A percentile compares a stretch with the other conserved stretches of the same genome.
Conservation (phyloP, 2,113 vertebrate species). For the Ammodramus savannarum region DNA sequence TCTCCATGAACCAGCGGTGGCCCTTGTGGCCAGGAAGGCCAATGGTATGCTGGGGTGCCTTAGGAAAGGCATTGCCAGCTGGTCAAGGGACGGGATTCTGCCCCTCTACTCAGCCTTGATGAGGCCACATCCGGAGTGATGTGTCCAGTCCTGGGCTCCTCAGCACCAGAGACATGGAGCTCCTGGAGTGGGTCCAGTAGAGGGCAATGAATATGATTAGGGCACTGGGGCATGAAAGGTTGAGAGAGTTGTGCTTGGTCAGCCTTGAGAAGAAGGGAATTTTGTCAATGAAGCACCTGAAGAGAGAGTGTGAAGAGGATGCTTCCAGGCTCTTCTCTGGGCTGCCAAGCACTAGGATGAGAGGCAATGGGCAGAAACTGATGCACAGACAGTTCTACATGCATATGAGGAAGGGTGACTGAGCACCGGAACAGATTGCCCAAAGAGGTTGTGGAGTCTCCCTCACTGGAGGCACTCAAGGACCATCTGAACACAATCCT, state of each 20-base stretch:
- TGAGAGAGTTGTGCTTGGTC: neutral
- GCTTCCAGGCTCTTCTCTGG: neutral
- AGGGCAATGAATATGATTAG: neutral
- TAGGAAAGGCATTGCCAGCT: neutral
- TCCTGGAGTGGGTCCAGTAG: neutral
- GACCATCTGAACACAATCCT: neutral
- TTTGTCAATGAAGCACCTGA: neutral
- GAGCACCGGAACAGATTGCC: neutral
- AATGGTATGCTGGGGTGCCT: neutral
- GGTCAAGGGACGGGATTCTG: accelerated
- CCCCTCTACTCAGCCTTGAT: neutral
- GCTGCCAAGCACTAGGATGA: neutral
- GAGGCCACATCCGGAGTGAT: neutral
- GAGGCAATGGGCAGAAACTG: neutral
- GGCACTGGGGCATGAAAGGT: neutral
- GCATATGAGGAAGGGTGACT: neutral
- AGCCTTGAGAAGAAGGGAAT: neutral
- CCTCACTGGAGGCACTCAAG: neutral
- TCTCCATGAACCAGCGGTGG: neutral
- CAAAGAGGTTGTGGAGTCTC: neutral
- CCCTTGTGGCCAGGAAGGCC: neutral
- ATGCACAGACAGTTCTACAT: neutral
- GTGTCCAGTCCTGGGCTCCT: neutral
- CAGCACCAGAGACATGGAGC: neutral
- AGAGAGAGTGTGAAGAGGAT: neutral